Percentiles rank a stretch among this genome's conserved stretches.
Conservation (phyloP, 2,888 invertebrate genomes). For the Romanomermis culicivorax region DNA sequence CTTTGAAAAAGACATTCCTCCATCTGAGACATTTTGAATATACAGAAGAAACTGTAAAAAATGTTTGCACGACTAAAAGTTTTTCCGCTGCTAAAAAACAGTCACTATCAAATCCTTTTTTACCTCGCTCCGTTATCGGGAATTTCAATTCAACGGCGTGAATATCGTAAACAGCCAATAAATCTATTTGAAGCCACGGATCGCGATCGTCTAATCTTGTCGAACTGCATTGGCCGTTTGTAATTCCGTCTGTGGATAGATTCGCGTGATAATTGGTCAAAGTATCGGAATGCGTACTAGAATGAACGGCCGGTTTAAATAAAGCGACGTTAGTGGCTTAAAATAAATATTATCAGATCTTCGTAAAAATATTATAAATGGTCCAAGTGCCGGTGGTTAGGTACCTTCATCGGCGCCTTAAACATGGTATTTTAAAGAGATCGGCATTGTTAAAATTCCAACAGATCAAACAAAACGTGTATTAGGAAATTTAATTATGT, state of each 20-base stretch:
- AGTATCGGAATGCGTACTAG: not conserved
- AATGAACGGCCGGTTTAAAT: constrained; percentile 11
- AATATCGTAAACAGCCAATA: constrained; percentile 3
- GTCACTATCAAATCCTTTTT: too few relatives aligned
- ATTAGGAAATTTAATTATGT: not conserved
- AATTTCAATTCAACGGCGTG: constrained; percentile 11
- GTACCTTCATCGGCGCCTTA: too few relatives aligned
- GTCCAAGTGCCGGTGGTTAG: too few relatives aligned
- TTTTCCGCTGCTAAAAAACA: too few relatives aligned
- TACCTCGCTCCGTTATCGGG: too few relatives aligned
- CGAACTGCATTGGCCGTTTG: not conserved
- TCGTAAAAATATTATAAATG: too few relatives aligned
- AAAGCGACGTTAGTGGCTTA: constrained; percentile 12
- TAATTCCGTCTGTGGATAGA: constrained; percentile 9
- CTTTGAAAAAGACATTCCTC: too few relatives aligned
- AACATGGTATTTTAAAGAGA: too few relatives aligned
- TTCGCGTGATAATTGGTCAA: not conserved
- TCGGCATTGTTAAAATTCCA: not conserved
- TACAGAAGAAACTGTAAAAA: too few relatives aligned
- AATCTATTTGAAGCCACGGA: constrained; percentile 10
- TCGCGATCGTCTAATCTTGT: not conserved
- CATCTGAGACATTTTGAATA: too few relatives aligned
- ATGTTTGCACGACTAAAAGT: too few relatives aligned
- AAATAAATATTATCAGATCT: not conserved
- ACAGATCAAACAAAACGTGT: not conserved